Evolutionary conservation across 2,888 invertebrate genomes (phyloP), one percentile per base, ranked within the genome.

Genomic region (Cataglyphis livida): DNA sequence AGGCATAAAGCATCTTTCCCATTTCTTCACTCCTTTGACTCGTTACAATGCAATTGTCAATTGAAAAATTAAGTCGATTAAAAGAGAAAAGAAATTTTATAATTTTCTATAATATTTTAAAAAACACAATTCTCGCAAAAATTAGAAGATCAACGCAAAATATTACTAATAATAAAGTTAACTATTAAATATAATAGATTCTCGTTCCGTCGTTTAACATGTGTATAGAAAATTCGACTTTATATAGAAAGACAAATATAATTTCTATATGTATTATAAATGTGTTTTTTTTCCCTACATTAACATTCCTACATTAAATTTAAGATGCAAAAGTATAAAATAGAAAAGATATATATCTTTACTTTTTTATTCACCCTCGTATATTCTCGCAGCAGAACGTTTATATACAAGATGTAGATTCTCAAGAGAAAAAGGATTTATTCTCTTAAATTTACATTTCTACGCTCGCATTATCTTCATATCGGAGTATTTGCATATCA

Each of bases 381-480:
- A 38, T 51, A 51, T 25, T 51, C 35, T 75, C 35, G 51, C 12
- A 65, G 25, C 44, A 41, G 78, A n/a, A 75, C 64, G n/a, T 25
- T 61, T 35, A 68, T 79, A 65, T 85, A 86, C 85, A 88, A 90
- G 90, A 85, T 86, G 28, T 87, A 65, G 74, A 84, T 88, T 85
- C 83, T 85, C 83, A 85, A 44, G 32, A 51, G 65, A 83, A 64
- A 82, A 64, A 48, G 12, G 18, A 18, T 7, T 62, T 41, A 15
- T 21, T 44, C 35, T 51, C 51, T 75, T 25, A 51, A 76, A 65
- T 7, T 54, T 76, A 76, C 38, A 38, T 32, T 35, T 54, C 51
- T 54, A 76, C n/a, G 12, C 35, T 65, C 3, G 61, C 18, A 64
- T 25, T 61, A 15, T 25, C 59, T 41, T 62, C n/a, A 9, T 6